Base-by-base conservation (phyloP, 2,797 vertebrate genomes). In the Phalanger gymnotis region DNA sequence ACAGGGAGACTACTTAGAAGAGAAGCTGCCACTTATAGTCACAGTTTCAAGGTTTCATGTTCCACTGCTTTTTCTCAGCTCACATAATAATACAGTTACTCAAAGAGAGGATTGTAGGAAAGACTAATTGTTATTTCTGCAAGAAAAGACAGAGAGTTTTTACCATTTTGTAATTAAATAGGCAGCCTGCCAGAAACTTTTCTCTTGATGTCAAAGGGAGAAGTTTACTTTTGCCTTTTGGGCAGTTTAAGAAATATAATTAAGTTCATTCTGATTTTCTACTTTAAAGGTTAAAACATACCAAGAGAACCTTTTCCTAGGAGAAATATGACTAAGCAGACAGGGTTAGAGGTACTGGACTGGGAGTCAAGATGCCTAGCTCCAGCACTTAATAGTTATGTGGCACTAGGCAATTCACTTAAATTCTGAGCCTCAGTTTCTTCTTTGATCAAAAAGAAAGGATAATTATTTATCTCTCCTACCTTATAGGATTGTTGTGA, bases 271-370 rank as follows among this genome's bases (percentile, higher is more conserved):
- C 73, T 47, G n/a, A 81, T 81, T 47, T 22, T 47, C 73, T 11
- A 27, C 40, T 81, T 81, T 47, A 47, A 81, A 81, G 22, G 22
- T 47, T 27, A 81, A 47, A 47, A 25, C 47, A 25, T 1, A 47
- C 2, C 40, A 81, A 47, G 73, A 81, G 40, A 81, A 47, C 22
- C 6, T 47, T n/a, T 27, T 25, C n/a, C 22, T 47, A 47, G 40
- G 9, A 40, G 22, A 47, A 47, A 81, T 81, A 22, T 81, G 73
- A 93, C 94, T 55, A 73, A 95, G 92, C 93, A 93, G 93, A 53
- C 89, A 96, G 53, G 16, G 91, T 96, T 93, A 93, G 34, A 13
- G 55, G 16, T 22, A 6, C 81, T 13, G 12, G 53, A 40, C n/a
- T 81, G 19, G 19, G 22, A 81, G 9, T 81, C 73, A 47, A n/a